These are phyloP conservation scores for Heliconius congener DNA, from an alignment of 1,140 invertebrate genomes.

Conservation along the genomic window DNA sequence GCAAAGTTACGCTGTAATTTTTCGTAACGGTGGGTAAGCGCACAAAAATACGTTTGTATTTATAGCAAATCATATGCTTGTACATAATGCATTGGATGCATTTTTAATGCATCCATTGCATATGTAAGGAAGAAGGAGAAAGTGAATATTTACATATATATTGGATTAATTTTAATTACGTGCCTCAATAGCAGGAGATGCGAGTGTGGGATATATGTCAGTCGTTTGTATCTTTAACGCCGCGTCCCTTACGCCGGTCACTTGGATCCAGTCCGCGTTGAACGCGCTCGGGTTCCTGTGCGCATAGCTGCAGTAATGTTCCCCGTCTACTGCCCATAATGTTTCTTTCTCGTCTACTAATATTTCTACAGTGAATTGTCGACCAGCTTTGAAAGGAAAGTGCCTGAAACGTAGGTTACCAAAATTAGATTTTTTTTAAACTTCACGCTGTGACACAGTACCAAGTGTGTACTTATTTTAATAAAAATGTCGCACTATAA, in stretches of 20 bases:
- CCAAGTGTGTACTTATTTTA: too few species aligned
- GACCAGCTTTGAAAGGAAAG: constrained; percentile 68
- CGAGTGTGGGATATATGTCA: constrained; percentile 60
- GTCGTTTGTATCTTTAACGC: constrained; percentile 56
- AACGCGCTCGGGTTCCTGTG: constrained; percentile 60
- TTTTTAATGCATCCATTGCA: too few species aligned
- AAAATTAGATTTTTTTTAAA: not conserved
- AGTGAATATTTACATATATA: too few species aligned
- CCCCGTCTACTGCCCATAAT: constrained; percentile 50
- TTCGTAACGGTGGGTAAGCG: too few species aligned
- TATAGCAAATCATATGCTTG: too few species aligned
- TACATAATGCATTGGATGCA: too few species aligned
- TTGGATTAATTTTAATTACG: constrained; percentile 21
- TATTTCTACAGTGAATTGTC: constrained; percentile 32
- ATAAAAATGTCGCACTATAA: too few species aligned
- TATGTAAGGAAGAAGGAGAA: too few species aligned
- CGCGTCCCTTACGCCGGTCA: constrained; percentile 66
- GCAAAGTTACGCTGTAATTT: too few species aligned
- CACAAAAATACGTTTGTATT: too few species aligned
- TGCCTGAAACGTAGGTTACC: constrained; percentile 45
- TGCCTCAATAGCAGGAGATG: constrained; percentile 53
- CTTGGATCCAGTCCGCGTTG: constrained; percentile 60
- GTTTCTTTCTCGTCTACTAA: constrained; percentile 26
- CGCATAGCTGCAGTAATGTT: constrained; percentile 64
- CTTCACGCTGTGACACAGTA: too few species aligned